Base-by-base conservation (phyloP, 2,888 invertebrate species). In the Sphaerophoria rueppellii region DNA sequence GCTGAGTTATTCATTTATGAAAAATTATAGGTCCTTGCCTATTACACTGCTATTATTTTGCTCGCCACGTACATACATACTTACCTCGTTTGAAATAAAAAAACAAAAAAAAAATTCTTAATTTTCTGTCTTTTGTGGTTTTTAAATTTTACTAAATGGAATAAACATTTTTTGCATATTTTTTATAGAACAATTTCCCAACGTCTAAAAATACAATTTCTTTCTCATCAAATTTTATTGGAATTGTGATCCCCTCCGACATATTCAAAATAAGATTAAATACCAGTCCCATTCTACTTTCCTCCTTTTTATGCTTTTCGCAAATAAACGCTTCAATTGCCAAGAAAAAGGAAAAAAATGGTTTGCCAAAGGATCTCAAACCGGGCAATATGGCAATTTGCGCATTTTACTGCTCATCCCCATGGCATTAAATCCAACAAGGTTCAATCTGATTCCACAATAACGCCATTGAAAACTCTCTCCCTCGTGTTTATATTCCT, bases 321-420 rank as follows among this genome's bases (percentile, higher is more conserved):
- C 67, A 83, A 83, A 83, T 76, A 83, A 83, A 69, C 83, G 83
- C 83, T 80, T 83, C 80, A 83, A 83, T 75, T 80, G 71, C 75
- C 75, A 71, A 71, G 58, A 63, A 55, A 35, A 43, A 32, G 52
- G 11, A 12, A 65, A 57, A 69, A 40, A 37, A 14, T 74, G 9
- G 43, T 11, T 48, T 60, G 63, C 65, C 34, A 48, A 5, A 40
- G 35, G 37, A 40, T 37, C 35, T 37, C 37, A 83, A 80, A 65
- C 80, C 80, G 75, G 80, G 83, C 83, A 83, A 83, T 80, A 83
- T 83, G 80, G 80, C 83, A 83, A 83, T 83, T 83, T 83, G 83
- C 83, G 80, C 83, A 80, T 72, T 83, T 83, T 80, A 80, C 75
- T 83, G 83, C 80, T 83, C 72, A 83, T 80, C 83, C 71, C 72